Base-by-base conservation (phyloP, 2,113 vertebrate species). In the Tragelaphus strepsiceros region DNA sequence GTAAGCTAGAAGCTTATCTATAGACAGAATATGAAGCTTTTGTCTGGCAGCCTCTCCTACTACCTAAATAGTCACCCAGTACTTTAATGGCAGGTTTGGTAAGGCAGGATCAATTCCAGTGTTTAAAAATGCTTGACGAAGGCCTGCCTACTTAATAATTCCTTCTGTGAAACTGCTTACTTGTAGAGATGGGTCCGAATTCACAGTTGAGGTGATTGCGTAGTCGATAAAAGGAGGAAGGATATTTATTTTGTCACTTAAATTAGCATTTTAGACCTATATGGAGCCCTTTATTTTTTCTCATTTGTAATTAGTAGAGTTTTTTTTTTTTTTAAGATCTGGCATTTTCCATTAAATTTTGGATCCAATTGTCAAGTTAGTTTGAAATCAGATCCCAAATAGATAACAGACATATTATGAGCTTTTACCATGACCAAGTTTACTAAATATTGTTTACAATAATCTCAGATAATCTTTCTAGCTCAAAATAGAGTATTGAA, bases 311-410 rank as follows among this genome's bases (percentile, higher is more conserved):
- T 89, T 67, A 85, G 91, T 88, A 92, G 84, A 46, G 71, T 43
- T 81, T 8, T 43, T 78, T 95, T 8, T 67, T 67, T 67, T 95
- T 83, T 77, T 39, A 54, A 95, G 39, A 81, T 84, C 43, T 92
- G n/a, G 7, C 80, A 95, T 89, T 97, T 96, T 97, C 85, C 15
- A 62, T 81, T 95, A 92, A 85, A 80, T 84, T 88, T 94, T 85
- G 14, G 15, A 92, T 77, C 35, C 81, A 77, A 87, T 94, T 74
- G 94, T 95, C 46, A 96, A 78, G 19, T 89, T 92, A 61, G 62
- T 74, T 96, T 93, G 61, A 94, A 95, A 67, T 96, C 35, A 71
- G 39, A 90, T 21, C 95, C 32, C 96, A 86, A 88, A 88, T 59
- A 78, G 11, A 35, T 59, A 90, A 59, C 15, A 84, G 78, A 94